A percentile compares a stretch with the other conserved stretches of the same genome.
These are phyloP conservation scores for Trachurus trachurus DNA, from an alignment of 2,797 vertebrate species.

Conservation along the genomic window DNA sequence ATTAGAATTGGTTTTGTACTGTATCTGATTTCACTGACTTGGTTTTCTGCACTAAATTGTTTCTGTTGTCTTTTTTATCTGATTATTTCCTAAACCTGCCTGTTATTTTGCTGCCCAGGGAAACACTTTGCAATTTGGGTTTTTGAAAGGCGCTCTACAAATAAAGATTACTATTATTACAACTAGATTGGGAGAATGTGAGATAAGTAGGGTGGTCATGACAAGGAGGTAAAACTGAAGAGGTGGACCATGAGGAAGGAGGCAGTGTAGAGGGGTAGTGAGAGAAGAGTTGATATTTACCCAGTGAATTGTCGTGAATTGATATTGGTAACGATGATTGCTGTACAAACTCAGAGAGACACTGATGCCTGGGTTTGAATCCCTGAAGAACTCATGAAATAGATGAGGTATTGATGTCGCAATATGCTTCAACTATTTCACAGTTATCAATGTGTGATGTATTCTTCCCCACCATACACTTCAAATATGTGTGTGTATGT, in stretches of 20 bases:
- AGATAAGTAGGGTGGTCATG: neutral
- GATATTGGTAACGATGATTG: slow-evolving; percentile 2
- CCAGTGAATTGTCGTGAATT: slow-evolving; percentile 2
- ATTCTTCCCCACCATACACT: slow-evolving; percentile 24
- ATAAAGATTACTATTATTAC: neutral
- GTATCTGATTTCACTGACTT: no score
- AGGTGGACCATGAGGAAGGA: neutral
- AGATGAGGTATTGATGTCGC: slow-evolving; percentile 39
- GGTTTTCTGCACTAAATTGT: neutral
- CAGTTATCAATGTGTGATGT: slow-evolving; percentile 39
- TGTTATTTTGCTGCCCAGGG: neutral
- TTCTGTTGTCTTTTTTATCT: neutral
- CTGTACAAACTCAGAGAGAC: neutral
- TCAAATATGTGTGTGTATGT: slow-evolving; percentile 19
- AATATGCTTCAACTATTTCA: slow-evolving; percentile 13
- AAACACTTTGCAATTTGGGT: neutral
- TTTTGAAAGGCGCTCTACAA: neutral
- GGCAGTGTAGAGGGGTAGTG: neutral
- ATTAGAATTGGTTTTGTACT: no score
- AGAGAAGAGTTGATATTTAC: neutral
- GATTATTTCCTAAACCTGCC: neutral
- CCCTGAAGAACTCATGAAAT: slow-evolving; percentile 10
- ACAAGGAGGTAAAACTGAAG: neutral
- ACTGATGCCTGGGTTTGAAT: slow-evolving; percentile 14
- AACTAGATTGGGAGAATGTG: neutral